Conservation (phyloP, 1,140 invertebrate species). For the Cydia splendana region DNA sequence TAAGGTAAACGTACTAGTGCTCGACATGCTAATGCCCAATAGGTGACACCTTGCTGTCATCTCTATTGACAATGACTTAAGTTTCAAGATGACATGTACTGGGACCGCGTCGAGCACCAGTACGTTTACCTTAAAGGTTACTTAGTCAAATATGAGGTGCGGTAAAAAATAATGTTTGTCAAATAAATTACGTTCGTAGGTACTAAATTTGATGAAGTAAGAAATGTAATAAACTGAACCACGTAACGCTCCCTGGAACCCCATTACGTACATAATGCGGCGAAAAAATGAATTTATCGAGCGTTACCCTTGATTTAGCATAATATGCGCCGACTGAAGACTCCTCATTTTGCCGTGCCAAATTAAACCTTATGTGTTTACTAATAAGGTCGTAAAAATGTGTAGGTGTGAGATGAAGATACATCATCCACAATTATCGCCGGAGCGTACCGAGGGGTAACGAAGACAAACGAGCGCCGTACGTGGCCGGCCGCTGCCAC, state of each 20-base stretch:
- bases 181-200: slow-evolving; percentile 6
- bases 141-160: neutral
- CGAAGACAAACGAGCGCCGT: slow-evolving; percentile 24
- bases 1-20: too few species aligned
- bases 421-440: slow-evolving; percentile 30
- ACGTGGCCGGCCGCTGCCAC: slow-evolving; percentile 25
- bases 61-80: too few species aligned
- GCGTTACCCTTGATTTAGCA: slow-evolving; percentile 23
- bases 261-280: slow-evolving; percentile 20
- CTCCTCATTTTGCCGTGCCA: neutral
- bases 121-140: too few species aligned
- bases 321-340: slow-evolving; percentile 9
- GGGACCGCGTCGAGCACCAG: too few species aligned
- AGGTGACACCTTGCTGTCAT: too few species aligned
- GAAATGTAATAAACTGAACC: slow-evolving; percentile 22
- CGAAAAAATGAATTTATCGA: slow-evolving; percentile 31
- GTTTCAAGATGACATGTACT: too few species aligned
- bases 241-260: neutral
- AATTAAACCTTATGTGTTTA: neutral
- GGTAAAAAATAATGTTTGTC: neutral
- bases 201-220: neutral
- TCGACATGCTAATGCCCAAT: too few species aligned
- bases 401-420: neutral
- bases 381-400: neutral
- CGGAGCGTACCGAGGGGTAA: slow-evolving; percentile 26